These are phyloP conservation scores for Cynoglossus semilaevis DNA, from an alignment of 2,113 vertebrate genomes.

Conservation along the genomic window DNA sequence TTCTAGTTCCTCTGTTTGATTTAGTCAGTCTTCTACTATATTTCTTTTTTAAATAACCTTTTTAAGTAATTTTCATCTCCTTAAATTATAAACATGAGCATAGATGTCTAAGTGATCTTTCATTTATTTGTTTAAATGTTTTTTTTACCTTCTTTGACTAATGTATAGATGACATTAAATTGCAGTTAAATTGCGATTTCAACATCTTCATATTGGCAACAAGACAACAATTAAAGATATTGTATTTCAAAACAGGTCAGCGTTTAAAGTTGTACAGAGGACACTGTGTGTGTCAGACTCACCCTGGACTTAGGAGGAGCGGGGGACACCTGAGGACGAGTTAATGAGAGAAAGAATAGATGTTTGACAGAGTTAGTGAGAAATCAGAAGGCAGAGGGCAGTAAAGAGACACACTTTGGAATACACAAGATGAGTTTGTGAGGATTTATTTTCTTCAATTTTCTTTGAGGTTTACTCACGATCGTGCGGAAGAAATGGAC, in stretches of 20 bases:
- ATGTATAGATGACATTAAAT: no score
- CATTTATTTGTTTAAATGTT: no score
- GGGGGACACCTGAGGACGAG: conserved; percentile 72
- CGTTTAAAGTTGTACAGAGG: background rate
- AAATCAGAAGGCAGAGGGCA: background rate
- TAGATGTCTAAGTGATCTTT: no score
- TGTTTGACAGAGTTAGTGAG: conserved; percentile 30
- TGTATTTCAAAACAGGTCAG: background rate
- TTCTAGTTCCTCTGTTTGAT: no score
- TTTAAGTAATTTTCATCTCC: no score
- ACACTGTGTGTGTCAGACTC: conserved; percentile 46
- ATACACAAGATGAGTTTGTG: background rate
- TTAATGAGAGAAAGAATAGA: conserved; percentile 40
- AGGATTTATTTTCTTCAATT: background rate
- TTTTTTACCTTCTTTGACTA: no score
- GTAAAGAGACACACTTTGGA: conserved; percentile 1
- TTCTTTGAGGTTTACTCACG: conserved; percentile 76
- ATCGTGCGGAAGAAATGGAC: conserved; percentile 98
- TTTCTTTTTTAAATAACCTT: no score
- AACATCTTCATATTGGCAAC: no score
- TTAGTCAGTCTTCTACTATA: no score
- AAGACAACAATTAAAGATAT: background rate
- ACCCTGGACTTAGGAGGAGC: conserved; percentile 80
- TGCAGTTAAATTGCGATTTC: no score
- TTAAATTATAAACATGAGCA: no score